Percentiles rank a stretch among this genome's conserved stretches.
phyloP scores from a whole-genome alignment of 2,797 vertebrate genomes.

The Paguma larvata region DNA sequence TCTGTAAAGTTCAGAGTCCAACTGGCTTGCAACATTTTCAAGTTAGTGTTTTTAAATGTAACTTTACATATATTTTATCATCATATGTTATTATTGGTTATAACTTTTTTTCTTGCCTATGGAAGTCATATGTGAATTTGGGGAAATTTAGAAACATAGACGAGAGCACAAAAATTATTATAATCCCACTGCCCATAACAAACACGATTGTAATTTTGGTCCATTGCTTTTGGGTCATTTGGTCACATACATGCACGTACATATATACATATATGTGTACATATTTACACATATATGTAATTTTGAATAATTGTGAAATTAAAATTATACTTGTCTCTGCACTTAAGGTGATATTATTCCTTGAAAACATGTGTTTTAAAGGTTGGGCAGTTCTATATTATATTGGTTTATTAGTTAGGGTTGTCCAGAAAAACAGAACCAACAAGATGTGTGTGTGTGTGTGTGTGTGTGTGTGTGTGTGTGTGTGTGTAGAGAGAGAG shows the following conservation, averaged over 20 bases:
- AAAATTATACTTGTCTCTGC: neutral
- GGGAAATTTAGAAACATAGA: constrained; percentile 21
- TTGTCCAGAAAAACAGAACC: constrained; percentile 8
- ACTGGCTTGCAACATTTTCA: constrained; percentile 46
- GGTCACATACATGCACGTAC: neutral
- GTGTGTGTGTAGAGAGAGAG: too few relatives aligned
- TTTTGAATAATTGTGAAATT: neutral
- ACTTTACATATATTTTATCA: constrained; percentile 14
- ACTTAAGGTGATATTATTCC: constrained; percentile 24
- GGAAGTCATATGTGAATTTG: constrained; percentile 3
- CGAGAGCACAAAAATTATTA: neutral
- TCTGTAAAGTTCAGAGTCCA: constrained; percentile 49
- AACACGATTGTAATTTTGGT: neutral
- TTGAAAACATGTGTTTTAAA: constrained; percentile 21
- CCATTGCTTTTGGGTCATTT: neutral
- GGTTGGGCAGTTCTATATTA: neutral
- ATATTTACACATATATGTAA: neutral
- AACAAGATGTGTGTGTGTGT: neutral
- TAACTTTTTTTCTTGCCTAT: constrained; percentile 35
- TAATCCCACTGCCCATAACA: neutral
- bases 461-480: neutral
- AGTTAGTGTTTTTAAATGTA: constrained; percentile 36
- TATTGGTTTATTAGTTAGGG: neutral
- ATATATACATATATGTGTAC: neutral
- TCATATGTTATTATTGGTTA: constrained; percentile 22